Evolutionary conservation across 1,140 invertebrate species (phyloP).

Genomic region (Lordiphosa mommai): DNA sequence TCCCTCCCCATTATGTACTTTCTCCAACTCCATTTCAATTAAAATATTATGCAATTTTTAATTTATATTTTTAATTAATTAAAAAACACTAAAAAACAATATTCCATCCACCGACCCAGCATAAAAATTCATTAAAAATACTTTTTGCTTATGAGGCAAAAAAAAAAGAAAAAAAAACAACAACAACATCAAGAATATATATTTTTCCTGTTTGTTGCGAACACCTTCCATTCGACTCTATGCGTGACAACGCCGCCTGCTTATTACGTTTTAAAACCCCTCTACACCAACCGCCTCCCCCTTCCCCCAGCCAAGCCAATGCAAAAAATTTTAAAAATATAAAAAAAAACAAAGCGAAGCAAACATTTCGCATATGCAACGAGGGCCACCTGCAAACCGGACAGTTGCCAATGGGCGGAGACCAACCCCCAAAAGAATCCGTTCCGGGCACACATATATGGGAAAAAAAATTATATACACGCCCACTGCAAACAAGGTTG

Average conservation of each 20-base stretch:
- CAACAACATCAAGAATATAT: slow-evolving; percentile 5
- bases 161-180: slow-evolving; percentile 10
- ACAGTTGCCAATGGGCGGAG: slow-evolving; percentile 68
- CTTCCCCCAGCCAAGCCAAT: slow-evolving; percentile 11
- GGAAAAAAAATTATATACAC: slow-evolving; percentile 20
- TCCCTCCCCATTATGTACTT: not conserved
- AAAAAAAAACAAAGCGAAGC: slow-evolving; percentile 30
- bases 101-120: slow-evolving; percentile 9
- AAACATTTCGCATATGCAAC: slow-evolving; percentile 59
- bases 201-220: slow-evolving; percentile 48
- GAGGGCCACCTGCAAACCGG: slow-evolving; percentile 67
- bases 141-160: slow-evolving; percentile 62
- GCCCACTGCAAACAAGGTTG: slow-evolving; percentile 68
- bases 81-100: slow-evolving; percentile 63
- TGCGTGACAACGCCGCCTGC: slow-evolving; percentile 62
- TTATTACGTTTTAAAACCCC: slow-evolving; percentile 36
- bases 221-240: slow-evolving; percentile 23
- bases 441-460: slow-evolving; percentile 27
- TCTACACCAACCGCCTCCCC: not conserved
- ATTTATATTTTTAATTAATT: slow-evolving; percentile 72
- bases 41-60: slow-evolving; percentile 62
- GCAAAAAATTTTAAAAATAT: slow-evolving; percentile 19
- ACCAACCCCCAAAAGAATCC: slow-evolving; percentile 61
- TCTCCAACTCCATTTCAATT: slow-evolving; percentile 45
- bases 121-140: slow-evolving; percentile 72